Evolutionary conservation across 2,888 invertebrate genomes (phyloP).

Genomic region (Lysandra bellargus): DNA sequence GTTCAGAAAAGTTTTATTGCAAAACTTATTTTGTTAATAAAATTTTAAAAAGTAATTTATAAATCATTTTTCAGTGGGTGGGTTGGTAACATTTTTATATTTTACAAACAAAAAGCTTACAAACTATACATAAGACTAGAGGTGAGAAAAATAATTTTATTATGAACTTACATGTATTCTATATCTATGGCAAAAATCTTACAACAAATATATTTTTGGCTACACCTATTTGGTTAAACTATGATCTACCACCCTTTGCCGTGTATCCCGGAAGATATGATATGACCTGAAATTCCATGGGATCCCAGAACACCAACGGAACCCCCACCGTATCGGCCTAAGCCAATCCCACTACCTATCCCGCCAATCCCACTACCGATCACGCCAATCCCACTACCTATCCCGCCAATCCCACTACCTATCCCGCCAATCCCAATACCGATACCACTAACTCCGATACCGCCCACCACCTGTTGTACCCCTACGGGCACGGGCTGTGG

Average conservation of each 20-base stretch:
- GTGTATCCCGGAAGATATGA: slow-evolving; percentile 6
- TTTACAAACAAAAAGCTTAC: background rate
- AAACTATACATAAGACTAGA: slow-evolving; percentile 2
- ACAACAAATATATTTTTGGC: slow-evolving; percentile 12
- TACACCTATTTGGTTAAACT: slow-evolving; percentile 11
- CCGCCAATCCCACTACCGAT: background rate
- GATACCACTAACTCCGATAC: no score
- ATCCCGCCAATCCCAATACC: background rate
- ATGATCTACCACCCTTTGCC: slow-evolving; percentile 13
- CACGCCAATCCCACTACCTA: slow-evolving; percentile 10
- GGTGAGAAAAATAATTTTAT: background rate
- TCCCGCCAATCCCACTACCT: background rate
- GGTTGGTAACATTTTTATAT: background rate
- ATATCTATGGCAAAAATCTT: slow-evolving; percentile 10
- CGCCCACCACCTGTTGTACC: slow-evolving; percentile 40
- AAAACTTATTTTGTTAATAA: background rate
- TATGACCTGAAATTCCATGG: background rate
- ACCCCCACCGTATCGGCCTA: background rate
- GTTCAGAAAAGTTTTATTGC: background rate
- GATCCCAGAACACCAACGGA: slow-evolving; percentile 1
- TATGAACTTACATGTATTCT: background rate
- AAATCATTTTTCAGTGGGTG: background rate
- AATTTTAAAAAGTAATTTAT: background rate
- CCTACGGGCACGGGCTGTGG: slow-evolving; percentile 57
- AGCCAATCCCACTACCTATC: background rate